Evolutionary conservation across 2,797 vertebrate genomes (phyloP).

Genomic region (Danio kyathit): DNA sequence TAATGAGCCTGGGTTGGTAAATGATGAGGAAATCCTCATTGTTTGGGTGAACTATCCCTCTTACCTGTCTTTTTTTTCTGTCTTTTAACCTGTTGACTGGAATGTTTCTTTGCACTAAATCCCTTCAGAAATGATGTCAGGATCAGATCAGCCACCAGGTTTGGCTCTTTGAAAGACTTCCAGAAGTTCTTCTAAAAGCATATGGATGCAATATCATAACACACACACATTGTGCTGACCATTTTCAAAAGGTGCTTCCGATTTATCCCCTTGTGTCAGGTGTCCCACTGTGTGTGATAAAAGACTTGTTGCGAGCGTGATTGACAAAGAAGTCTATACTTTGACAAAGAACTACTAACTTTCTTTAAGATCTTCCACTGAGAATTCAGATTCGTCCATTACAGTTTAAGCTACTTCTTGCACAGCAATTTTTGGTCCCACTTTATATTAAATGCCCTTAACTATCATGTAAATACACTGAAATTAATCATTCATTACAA

Average conservation of each 20-base stretch:
- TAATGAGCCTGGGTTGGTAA: too few relatives aligned
- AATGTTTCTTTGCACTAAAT: slow-evolving; percentile 80
- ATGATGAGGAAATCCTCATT: too few relatives aligned
- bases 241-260: slow-evolving; percentile 57
- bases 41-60: neutral
- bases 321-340: slow-evolving; percentile 62
- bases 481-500: too few relatives aligned
- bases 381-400: neutral
- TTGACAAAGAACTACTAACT: too few relatives aligned
- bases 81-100: slow-evolving; percentile 57
- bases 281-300: slow-evolving; percentile 73
- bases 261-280: slow-evolving; percentile 67
- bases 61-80: too few relatives aligned
- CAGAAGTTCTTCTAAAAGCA: slow-evolving; percentile 74
- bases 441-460: too few relatives aligned
- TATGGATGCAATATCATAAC: slow-evolving; percentile 88
- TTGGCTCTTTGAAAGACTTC: slow-evolving; percentile 83
- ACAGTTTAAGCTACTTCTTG: too few relatives aligned
- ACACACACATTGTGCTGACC: slow-evolving; percentile 75
- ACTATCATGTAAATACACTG: too few relatives aligned
- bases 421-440: too few relatives aligned
- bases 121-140: slow-evolving; percentile 76
- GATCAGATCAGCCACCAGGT: slow-evolving; percentile 73
- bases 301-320: slow-evolving; percentile 53
- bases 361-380: slow-evolving; percentile 33